These are phyloP conservation scores for Rhodeus uyekii DNA, from an alignment of 2,797 vertebrate species.

Conservation along the genomic window DNA sequence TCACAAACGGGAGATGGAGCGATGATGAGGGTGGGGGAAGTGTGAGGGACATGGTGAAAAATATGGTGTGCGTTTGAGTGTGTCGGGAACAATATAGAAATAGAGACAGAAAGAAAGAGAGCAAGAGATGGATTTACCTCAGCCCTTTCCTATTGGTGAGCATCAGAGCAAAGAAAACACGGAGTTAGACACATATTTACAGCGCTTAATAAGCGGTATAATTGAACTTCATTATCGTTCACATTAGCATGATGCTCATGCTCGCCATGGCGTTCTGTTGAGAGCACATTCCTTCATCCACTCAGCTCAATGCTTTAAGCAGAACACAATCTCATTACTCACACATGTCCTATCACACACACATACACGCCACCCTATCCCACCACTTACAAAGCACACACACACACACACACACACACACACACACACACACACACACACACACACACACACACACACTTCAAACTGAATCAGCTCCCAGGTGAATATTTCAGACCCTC, in stretches of 20 bases:
- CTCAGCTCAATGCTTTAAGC: slow-evolving; percentile 61
- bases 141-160: slow-evolving; percentile 68
- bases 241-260: slow-evolving; percentile 19
- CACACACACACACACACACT: not conserved
- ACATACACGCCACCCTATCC: not conserved
- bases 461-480: not conserved
- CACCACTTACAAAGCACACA: not conserved
- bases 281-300: slow-evolving; percentile 54
- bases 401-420: not conserved
- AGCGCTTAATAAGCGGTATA: not conserved
- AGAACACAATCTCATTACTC: slow-evolving; percentile 64
- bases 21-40: slow-evolving; percentile 12
- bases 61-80: not conserved
- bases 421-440: slow-evolving; percentile 38
- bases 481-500: not conserved
- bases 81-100: not conserved
- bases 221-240: slow-evolving; percentile 16
- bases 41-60: not conserved
- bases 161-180: slow-evolving; percentile 53
- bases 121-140: slow-evolving; percentile 64
- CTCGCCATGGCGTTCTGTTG: slow-evolving; percentile 16
- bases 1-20: not conserved
- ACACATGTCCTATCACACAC: slow-evolving; percentile 8
- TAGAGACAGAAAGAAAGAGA: not conserved
- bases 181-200: slow-evolving; percentile 8